phyloP scores from a whole-genome alignment of 2,888 invertebrate species.

The Ophion slaviceki region DNA sequence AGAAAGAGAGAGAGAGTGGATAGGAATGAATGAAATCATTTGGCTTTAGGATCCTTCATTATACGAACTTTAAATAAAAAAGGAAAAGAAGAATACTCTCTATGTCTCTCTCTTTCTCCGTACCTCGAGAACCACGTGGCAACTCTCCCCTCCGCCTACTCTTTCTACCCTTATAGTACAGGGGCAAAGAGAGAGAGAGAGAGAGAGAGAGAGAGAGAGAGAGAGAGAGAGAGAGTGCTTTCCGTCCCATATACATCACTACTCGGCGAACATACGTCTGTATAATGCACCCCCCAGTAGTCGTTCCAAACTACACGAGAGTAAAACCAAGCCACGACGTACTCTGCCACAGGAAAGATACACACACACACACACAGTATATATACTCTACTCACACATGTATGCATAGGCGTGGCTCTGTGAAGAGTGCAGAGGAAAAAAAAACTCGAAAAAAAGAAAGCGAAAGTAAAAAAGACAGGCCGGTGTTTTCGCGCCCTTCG shows the following conservation, averaged over 20 bases:
- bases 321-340: too few relatives aligned
- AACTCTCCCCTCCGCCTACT: background rate
- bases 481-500: conserved; percentile 30
- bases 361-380: too few relatives aligned
- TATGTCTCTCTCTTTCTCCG: background rate
- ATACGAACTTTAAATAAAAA: conserved; percentile 55
- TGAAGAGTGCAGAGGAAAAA: background rate
- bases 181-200: conserved; percentile 10
- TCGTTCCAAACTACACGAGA: too few relatives aligned
- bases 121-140: conserved; percentile 54
- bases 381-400: too few relatives aligned
- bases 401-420: background rate
- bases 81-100: conserved; percentile 26
- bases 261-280: background rate
- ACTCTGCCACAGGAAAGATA: too few relatives aligned
- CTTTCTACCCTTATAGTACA: background rate
- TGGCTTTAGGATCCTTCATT: conserved; percentile 15
- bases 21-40: conserved; percentile 52
- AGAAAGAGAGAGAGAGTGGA: background rate
- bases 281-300: background rate
- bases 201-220: background rate
- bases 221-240: background rate
- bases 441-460: background rate
- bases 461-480: background rate
- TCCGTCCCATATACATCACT: background rate